phyloP scores from a whole-genome alignment of 1,140 invertebrate species.

The Zophobas morio region DNA sequence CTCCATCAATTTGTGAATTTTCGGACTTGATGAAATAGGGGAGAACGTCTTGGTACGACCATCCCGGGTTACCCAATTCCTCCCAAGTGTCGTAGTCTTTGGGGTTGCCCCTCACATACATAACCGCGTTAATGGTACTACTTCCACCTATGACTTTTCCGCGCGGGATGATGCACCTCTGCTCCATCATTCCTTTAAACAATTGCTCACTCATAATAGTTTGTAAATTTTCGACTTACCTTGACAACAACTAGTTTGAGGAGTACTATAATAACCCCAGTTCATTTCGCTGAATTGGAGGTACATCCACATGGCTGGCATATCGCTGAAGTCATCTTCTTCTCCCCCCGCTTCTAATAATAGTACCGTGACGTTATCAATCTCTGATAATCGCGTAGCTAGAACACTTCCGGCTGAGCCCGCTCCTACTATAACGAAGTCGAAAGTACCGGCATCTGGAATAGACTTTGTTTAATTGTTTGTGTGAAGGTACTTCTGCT shows the following conservation, averaged over 20 bases:
- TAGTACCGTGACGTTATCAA: conserved; percentile 77
- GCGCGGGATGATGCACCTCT: conserved; percentile 72
- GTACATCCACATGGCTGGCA: conserved; percentile 79
- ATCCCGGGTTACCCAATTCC: conserved; percentile 61
- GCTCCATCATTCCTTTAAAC: conserved; percentile 73
- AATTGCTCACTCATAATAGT: conserved; percentile 73
- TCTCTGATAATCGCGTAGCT: conserved; percentile 81
- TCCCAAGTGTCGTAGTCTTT: conserved; percentile 79
- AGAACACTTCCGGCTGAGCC: conserved; percentile 72
- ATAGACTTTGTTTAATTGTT: neutral
- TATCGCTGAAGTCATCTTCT: conserved; percentile 81
- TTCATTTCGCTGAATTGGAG: conserved; percentile 82
- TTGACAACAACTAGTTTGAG: conserved; percentile 68
- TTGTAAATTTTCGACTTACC: conserved; percentile 65
- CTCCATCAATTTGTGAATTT: conserved; percentile 71
- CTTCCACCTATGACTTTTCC: conserved; percentile 76
- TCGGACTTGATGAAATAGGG: conserved; percentile 68
- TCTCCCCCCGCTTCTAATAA: conserved; percentile 76
- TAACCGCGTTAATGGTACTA: conserved; percentile 77
- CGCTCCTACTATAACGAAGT: conserved; percentile 65
- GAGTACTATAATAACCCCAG: conserved; percentile 85
- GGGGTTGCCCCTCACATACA: conserved; percentile 76
- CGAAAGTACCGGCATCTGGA: conserved; percentile 55
- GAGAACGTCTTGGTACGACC: conserved; percentile 67
- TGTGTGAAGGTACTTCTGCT: no score